A percentile compares a stretch with the other conserved stretches of the same genome.
These are phyloP conservation scores for Distichodus sexfasciatus DNA, from an alignment of 2,797 vertebrate species.

Conservation along the genomic window DNA sequence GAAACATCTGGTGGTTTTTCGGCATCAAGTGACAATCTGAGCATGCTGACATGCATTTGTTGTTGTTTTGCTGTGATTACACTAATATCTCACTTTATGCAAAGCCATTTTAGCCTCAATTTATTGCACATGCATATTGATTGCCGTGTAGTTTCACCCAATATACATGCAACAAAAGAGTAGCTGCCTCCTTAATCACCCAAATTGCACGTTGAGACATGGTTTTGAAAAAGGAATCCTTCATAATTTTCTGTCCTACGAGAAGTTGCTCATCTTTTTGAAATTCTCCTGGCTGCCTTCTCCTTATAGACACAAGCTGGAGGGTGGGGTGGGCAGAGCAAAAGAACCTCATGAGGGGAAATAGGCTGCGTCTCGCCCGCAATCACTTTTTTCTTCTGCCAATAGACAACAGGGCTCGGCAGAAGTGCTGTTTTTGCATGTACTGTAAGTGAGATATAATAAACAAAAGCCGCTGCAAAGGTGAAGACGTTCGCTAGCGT, in stretches of 20 bases:
- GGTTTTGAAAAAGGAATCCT: too few species aligned
- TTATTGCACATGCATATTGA: too few species aligned
- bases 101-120: too few species aligned
- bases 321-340: background rate
- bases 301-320: background rate
- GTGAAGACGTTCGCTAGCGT: conserved; percentile 18
- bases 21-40: conserved; percentile 9
- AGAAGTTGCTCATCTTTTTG: background rate
- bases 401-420: conserved; percentile 25
- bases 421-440: conserved; percentile 36
- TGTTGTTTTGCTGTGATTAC: conserved; percentile 7
- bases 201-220: too few species aligned
- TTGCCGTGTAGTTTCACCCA: too few species aligned
- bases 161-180: too few species aligned
- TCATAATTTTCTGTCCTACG: background rate
- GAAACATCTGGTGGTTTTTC: too few species aligned
- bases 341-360: conserved; percentile 8
- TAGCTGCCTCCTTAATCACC: too few species aligned
- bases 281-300: background rate
- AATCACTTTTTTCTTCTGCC: conserved; percentile 34
- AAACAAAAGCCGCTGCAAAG: conserved; percentile 14
- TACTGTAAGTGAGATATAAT: background rate
- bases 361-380: conserved; percentile 15
- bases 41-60: conserved; percentile 20
- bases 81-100: conserved; percentile 19